Evolutionary conservation across 2,113 vertebrate species (phyloP).

Genomic region (Chloropsis cyanopogon): DNA sequence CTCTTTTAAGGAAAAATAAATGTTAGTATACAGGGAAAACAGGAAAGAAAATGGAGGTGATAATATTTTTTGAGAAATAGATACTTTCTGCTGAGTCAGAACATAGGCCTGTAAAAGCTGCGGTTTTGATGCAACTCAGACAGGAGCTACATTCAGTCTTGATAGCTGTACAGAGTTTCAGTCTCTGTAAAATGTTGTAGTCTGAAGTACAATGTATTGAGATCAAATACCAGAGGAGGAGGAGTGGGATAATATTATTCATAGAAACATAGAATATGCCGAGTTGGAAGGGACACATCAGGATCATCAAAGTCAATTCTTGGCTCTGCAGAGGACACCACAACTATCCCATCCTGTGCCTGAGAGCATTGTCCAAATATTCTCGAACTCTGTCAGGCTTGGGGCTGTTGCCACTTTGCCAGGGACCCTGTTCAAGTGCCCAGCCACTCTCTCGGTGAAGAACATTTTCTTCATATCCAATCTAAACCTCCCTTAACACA

Average conservation of each 20-base stretch:
- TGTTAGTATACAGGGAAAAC: neutral
- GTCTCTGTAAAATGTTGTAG: neutral
- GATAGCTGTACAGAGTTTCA: neutral
- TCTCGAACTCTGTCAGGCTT: neutral
- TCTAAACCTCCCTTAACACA: neutral
- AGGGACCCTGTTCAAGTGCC: neutral
- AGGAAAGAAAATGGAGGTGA: conserved; percentile 16
- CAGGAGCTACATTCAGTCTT: neutral
- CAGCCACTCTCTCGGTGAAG: neutral
- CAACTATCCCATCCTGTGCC: neutral
- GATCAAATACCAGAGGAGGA: neutral
- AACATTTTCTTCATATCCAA: neutral
- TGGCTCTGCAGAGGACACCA: neutral
- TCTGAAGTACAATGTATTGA: neutral
- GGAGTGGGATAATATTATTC: neutral
- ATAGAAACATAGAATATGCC: neutral
- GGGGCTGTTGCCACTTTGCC: neutral
- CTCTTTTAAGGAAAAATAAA: neutral
- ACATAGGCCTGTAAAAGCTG: neutral
- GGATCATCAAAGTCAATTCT: neutral
- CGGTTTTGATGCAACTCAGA: neutral
- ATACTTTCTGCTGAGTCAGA: neutral
- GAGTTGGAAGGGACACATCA: neutral
- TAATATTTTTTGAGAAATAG: neutral
- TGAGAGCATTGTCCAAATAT: neutral